These are phyloP conservation scores for Ochropacha duplaris DNA, from an alignment of 2,888 invertebrate genomes.

Conservation along the genomic window DNA sequence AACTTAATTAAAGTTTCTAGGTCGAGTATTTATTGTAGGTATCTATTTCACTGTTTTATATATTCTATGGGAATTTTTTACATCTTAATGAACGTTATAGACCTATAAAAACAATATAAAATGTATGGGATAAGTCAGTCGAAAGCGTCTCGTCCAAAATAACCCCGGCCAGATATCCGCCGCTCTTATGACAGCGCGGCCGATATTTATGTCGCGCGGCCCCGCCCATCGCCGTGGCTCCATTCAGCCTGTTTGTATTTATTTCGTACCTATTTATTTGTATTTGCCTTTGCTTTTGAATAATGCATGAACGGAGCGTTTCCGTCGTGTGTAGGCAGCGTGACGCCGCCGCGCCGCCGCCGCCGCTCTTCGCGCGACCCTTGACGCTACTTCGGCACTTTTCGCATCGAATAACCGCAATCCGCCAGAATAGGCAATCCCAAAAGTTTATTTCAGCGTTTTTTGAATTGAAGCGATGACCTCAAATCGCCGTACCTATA, in stretches of 20 bases:
- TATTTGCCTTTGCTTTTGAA: slow-evolving; percentile 80
- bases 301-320: slow-evolving; percentile 80
- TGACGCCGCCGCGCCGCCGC: slow-evolving; percentile 62
- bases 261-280: slow-evolving; percentile 82
- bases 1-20: no score
- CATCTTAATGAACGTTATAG: neutral
- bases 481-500: neutral
- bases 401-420: slow-evolving; percentile 27
- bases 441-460: slow-evolving; percentile 36
- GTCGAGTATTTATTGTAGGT: no score
- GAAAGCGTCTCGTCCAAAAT: slow-evolving; percentile 66
- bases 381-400: slow-evolving; percentile 44
- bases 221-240: slow-evolving; percentile 78
- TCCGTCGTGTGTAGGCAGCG: slow-evolving; percentile 82
- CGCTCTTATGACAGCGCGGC: slow-evolving; percentile 74
- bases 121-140: slow-evolving; percentile 27
- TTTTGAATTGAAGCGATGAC: slow-evolving; percentile 22
- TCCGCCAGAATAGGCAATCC: slow-evolving; percentile 7
- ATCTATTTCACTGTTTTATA: no score
- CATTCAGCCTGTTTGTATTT: slow-evolving; percentile 83
- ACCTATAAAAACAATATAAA: slow-evolving; percentile 14
- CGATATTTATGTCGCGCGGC: slow-evolving; percentile 80
- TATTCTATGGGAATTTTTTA: neutral
- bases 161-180: slow-evolving; percentile 69
- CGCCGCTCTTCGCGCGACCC: slow-evolving; percentile 57